Percentiles rank a stretch among this genome's conserved stretches.
Conservation (phyloP, 2,113 vertebrate genomes). For the Muntiacus reevesi region DNA sequence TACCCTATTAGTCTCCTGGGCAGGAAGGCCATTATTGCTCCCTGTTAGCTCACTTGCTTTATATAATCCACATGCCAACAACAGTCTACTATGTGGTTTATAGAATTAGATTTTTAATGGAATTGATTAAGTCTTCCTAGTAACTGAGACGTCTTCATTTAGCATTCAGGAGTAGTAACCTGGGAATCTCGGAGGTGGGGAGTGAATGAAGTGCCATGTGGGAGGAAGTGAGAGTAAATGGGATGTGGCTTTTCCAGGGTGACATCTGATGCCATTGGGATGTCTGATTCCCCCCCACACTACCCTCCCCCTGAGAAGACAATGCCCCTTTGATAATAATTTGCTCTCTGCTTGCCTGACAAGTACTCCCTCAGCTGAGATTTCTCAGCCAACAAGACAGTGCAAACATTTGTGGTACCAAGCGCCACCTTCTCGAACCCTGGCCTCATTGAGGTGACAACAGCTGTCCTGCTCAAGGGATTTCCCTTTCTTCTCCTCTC, state of each 20-base stretch:
- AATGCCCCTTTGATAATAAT: conserved; percentile 66
- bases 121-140: background rate
- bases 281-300: background rate
- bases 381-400: conserved; percentile 35
- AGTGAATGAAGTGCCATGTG: conserved; percentile 37
- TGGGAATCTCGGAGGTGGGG: conserved; percentile 29
- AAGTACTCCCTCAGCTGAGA: conserved; percentile 46
- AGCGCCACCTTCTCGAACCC: conserved; percentile 52
- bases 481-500: conserved; percentile 10
- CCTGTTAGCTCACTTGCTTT: background rate
- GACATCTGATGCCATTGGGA: conserved; percentile 40
- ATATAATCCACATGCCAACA: background rate
- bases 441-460: background rate
- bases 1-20: background rate
- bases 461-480: conserved; percentile 24
- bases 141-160: background rate
- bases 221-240: conserved; percentile 55
- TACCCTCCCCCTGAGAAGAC: conserved; percentile 38
- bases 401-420: conserved; percentile 57
- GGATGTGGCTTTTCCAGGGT: conserved; percentile 47
- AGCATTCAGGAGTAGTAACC: conserved; percentile 6
- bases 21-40: background rate
- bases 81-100: background rate
- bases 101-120: background rate
- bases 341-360: conserved; percentile 58